A percentile compares a stretch with the other conserved stretches of the same genome.
Conservation (phyloP, 2,113 vertebrate species). For the Tautogolabrus adspersus region DNA sequence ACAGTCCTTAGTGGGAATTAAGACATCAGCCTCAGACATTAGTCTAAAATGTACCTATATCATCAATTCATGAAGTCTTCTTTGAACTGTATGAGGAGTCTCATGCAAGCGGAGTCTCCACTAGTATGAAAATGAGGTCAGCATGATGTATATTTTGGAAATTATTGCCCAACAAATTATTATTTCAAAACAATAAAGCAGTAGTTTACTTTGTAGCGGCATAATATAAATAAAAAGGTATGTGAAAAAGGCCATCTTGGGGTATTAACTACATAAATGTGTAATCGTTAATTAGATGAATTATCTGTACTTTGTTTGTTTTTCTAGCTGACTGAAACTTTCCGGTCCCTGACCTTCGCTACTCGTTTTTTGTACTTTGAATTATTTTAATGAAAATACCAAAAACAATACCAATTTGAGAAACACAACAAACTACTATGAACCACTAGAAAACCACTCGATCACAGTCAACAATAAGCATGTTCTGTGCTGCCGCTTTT, state of each 20-base stretch:
- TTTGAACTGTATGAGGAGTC: too few relatives aligned
- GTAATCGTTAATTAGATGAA: background rate
- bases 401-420: background rate
- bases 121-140: too few relatives aligned
- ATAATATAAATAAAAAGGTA: background rate
- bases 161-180: too few relatives aligned
- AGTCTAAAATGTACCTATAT: too few relatives aligned
- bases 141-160: too few relatives aligned
- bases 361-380: background rate
- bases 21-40: too few relatives aligned
- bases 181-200: too few relatives aligned
- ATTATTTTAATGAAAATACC: background rate
- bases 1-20: too few relatives aligned
- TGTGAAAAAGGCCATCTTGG: background rate
- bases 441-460: background rate
- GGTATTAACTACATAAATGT: background rate
- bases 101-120: too few relatives aligned
- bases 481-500: conserved; percentile 3
- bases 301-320: background rate
- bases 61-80: too few relatives aligned
- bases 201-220: too few relatives aligned
- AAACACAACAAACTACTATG: background rate
- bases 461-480: conserved; percentile 6
- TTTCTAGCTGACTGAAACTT: background rate
- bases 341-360: background rate